Evolutionary conservation across 2,888 invertebrate species (phyloP).

Genomic region (Empis livida): DNA sequence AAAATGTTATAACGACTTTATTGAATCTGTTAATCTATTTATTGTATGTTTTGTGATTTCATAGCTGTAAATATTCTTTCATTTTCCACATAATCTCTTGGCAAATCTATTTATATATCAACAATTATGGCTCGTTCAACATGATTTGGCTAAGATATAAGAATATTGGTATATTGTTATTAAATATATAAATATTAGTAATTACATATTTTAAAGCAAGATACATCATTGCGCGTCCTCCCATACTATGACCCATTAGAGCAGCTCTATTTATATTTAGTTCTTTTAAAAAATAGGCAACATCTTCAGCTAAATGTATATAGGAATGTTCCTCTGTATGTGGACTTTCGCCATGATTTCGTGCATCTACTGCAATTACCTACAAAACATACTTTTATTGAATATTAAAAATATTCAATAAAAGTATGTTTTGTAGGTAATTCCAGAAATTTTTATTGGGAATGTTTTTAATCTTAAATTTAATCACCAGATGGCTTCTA

Average conservation of each 20-base stretch:
- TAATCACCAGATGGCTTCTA: too few relatives aligned
- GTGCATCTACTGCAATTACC: slow-evolving; percentile 71
- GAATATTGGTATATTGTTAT: background rate
- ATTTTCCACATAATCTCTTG: slow-evolving; percentile 48
- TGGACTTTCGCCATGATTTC: slow-evolving; percentile 92
- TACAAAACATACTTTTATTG: slow-evolving; percentile 19
- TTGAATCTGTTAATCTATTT: too few relatives aligned
- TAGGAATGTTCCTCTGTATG: slow-evolving; percentile 64
- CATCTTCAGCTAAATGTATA: slow-evolving; percentile 59
- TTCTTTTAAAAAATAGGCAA: slow-evolving; percentile 50
- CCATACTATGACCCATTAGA: slow-evolving; percentile 89
- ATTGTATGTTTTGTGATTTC: too few relatives aligned
- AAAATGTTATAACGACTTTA: too few relatives aligned
- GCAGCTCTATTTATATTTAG: slow-evolving; percentile 49
- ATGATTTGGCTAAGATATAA: slow-evolving; percentile 39
- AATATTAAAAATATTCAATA: background rate
- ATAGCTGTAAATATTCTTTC: slow-evolving; percentile 50
- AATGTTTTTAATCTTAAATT: too few relatives aligned
- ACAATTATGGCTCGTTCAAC: slow-evolving; percentile 56
- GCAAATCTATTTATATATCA: slow-evolving; percentile 48
- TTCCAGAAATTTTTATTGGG: too few relatives aligned
- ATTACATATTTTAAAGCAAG: slow-evolving; percentile 58
- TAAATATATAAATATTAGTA: slow-evolving; percentile 26
- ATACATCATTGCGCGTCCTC: slow-evolving; percentile 83
- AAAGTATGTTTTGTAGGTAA: slow-evolving; percentile 38